A percentile compares a stretch with the other conserved stretches of the same genome.
These are phyloP conservation scores for Corynorhinus townsendii DNA, from an alignment of 2,113 vertebrate genomes.

Conservation along the genomic window DNA sequence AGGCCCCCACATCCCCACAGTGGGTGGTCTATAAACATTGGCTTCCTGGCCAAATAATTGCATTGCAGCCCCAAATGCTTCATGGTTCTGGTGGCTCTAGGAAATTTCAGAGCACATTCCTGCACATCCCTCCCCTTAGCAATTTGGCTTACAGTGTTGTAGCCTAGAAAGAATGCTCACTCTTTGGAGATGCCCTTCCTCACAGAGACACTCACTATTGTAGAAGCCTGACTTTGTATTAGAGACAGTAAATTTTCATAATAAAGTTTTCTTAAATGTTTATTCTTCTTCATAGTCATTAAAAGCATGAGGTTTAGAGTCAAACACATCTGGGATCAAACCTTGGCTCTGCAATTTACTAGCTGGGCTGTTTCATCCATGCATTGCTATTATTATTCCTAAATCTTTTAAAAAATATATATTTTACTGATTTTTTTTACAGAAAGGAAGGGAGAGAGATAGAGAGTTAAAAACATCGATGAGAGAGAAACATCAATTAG, in stretches of 20 bases:
- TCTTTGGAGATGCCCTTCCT: background rate
- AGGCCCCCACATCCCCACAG: background rate
- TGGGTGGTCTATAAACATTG: background rate
- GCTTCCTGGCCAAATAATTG: background rate
- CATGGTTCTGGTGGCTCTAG: background rate
- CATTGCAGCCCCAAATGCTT: background rate
- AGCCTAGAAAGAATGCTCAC: background rate
- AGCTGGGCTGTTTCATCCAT: no score
- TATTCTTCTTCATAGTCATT: background rate
- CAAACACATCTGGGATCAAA: background rate
- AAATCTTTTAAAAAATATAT: background rate
- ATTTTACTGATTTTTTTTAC: no score
- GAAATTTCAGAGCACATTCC: background rate
- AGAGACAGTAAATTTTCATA: background rate
- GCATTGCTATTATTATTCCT: background rate
- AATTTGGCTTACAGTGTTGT: background rate
- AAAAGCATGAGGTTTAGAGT: background rate
- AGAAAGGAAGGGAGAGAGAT: no score
- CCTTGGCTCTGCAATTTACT: background rate
- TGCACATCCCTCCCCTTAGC: background rate
- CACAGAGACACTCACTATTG: fast-evolving
- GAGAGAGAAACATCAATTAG: no score
- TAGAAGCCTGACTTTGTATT: background rate
- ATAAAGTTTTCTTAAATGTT: background rate
- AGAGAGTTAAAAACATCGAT: no score